phyloP scores from a whole-genome alignment of 2,888 invertebrate genomes.

The Amphipyra tragopoginis region DNA sequence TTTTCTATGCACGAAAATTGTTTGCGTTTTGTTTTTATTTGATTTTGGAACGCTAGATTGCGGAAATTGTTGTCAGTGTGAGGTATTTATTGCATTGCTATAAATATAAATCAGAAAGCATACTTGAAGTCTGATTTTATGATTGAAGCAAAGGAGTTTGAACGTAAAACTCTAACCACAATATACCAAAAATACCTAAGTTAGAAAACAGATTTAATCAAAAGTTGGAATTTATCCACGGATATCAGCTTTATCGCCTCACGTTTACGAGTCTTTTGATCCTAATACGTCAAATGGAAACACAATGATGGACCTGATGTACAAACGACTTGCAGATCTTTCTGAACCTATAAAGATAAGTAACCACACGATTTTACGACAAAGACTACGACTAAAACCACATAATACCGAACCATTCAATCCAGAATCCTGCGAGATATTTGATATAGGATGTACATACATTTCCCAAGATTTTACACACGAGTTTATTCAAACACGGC shows the following conservation, averaged over 20 bases:
- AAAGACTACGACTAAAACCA: conserved; percentile 5
- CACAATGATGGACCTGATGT: conserved; percentile 6
- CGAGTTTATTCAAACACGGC: conserved; percentile 43
- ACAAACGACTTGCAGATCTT: conserved; percentile 8
- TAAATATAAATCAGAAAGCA: no score
- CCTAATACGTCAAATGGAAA: conserved; percentile 1
- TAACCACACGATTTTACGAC: conserved; percentile 16
- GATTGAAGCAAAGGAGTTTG: no score
- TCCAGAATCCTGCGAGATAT: conserved; percentile 1
- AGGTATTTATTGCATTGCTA: not conserved
- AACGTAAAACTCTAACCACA: no score
- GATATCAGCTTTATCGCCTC: conserved; percentile 7
- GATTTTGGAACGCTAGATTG: not conserved
- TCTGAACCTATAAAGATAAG: conserved; percentile 23
- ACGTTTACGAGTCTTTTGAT: conserved; percentile 9
- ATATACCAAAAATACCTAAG: no score
- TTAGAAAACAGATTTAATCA: conserved; percentile 20
- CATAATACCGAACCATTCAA: conserved; percentile 18
- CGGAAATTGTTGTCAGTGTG: not conserved
- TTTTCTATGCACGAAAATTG: conserved; percentile 29
- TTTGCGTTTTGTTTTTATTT: conserved; percentile 31
- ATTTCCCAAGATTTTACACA: conserved; percentile 22
- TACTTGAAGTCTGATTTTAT: no score
- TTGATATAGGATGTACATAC: conserved; percentile 14
- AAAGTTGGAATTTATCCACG: conserved; percentile 22